Evolutionary conservation across 2,113 vertebrate species (phyloP).

Genomic region (Eupsittula cactorum): DNA sequence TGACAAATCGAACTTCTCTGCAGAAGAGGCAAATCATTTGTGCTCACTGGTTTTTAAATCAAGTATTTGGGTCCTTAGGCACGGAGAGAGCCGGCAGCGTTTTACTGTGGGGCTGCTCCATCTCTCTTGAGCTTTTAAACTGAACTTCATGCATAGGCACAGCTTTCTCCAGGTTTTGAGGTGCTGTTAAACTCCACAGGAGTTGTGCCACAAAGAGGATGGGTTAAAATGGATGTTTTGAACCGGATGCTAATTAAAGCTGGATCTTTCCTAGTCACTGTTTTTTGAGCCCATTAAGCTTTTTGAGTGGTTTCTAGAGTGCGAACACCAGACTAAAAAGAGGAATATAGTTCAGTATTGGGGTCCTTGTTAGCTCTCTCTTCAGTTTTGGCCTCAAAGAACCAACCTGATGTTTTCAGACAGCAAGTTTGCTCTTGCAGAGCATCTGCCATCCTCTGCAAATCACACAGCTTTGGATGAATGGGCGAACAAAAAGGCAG

Average conservation of each 20-base stretch:
- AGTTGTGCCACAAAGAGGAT: background rate
- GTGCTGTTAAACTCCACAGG: background rate
- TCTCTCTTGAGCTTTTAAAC: background rate
- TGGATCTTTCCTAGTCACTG: background rate
- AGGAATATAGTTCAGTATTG: background rate
- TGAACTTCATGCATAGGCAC: background rate
- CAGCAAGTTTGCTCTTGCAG: background rate
- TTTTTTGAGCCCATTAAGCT: background rate
- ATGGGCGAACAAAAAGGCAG: background rate
- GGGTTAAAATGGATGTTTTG: background rate
- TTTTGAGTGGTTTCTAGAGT: background rate
- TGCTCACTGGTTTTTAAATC: background rate
- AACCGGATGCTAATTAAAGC: background rate
- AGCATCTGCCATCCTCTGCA: background rate
- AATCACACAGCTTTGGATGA: background rate
- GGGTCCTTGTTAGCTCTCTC: background rate
- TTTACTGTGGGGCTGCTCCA: background rate
- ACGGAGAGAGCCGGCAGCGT: background rate
- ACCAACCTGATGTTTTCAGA: background rate
- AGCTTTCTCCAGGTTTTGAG: background rate
- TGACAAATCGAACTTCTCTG: background rate
- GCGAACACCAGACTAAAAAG: background rate
- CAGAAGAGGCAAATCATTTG: background rate
- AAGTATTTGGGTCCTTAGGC: background rate
- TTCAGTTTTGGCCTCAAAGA: background rate